Percentiles rank a stretch among this genome's conserved stretches.
Evolutionary conservation across 1,140 invertebrate genomes (phyloP).

Genomic region (Zaprionus inermis): DNA sequence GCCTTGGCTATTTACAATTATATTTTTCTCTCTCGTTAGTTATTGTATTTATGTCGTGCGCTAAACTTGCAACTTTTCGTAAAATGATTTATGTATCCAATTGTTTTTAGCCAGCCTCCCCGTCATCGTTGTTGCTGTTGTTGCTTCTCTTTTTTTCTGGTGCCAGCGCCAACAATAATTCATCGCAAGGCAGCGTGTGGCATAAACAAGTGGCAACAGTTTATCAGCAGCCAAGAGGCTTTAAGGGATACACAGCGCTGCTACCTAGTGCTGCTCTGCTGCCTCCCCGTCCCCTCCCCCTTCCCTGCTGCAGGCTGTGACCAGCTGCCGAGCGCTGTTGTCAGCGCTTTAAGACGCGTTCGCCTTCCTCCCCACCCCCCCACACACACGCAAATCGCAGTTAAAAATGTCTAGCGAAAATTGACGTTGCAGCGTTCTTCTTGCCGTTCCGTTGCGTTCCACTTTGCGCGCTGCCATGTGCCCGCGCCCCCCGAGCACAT

Average conservation of each 20-base stretch:
- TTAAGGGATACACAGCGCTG: conserved; percentile 46
- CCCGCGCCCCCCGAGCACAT: background rate
- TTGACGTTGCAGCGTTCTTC: conserved; percentile 48
- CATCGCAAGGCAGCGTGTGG: conserved; percentile 63
- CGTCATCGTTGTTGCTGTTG: background rate
- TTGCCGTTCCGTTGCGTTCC: conserved; percentile 5
- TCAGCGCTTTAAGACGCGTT: conserved; percentile 53
- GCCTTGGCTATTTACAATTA: conserved; percentile 76
- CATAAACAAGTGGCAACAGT: conserved; percentile 79
- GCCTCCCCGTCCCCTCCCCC: background rate
- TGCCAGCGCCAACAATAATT: conserved; percentile 76
- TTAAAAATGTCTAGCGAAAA: conserved; percentile 64
- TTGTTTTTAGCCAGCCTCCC: conserved; percentile 64
- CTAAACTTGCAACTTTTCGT: conserved; percentile 77
- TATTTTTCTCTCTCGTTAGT: conserved; percentile 81
- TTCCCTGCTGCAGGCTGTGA: conserved; percentile 9
- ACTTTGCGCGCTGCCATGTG: conserved; percentile 23
- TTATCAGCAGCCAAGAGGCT: conserved; percentile 71
- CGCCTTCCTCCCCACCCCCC: background rate
- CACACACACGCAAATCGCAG: conserved; percentile 38
- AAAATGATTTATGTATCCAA: conserved; percentile 79
- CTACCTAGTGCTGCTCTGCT: background rate
- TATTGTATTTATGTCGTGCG: conserved; percentile 79
- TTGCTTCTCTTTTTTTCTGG: conserved; percentile 24
- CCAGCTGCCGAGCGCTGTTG: conserved; percentile 30